phyloP scores from a whole-genome alignment of 2,113 vertebrate species.

The Dipodomys merriami region DNA sequence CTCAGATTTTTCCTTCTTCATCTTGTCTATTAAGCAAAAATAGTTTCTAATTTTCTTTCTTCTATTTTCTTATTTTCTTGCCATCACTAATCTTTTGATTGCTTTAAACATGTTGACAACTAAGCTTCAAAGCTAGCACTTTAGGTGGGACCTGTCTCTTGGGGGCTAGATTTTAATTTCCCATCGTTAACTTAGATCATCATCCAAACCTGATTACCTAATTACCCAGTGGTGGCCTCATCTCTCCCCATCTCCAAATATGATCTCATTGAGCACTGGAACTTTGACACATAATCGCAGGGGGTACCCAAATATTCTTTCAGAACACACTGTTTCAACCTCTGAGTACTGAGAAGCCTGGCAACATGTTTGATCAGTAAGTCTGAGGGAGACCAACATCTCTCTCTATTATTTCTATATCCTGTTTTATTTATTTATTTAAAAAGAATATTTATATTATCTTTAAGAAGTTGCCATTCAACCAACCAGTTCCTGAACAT shows the following conservation, averaged over 20 bases:
- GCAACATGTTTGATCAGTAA: background rate
- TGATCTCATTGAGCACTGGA: too few species aligned
- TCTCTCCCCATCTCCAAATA: too few species aligned
- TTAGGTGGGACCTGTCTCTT: background rate
- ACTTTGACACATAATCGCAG: too few species aligned
- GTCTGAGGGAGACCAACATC: background rate
- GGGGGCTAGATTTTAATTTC: background rate
- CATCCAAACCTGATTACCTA: too few species aligned
- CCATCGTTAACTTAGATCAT: too few species aligned
- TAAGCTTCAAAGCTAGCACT: background rate
- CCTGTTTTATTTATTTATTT: background rate
- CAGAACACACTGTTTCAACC: too few species aligned
- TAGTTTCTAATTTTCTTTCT: background rate
- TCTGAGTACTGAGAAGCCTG: background rate
- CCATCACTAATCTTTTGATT: background rate
- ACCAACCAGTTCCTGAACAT: too few species aligned
- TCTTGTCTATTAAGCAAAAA: constrained; percentile 12
- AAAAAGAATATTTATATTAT: too few species aligned
- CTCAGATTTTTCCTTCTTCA: background rate
- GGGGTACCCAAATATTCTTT: too few species aligned
- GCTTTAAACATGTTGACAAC: background rate
- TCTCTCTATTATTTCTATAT: background rate
- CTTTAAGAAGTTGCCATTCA: too few species aligned
- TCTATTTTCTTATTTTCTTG: background rate
- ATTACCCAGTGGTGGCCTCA: too few species aligned